Percentiles rank a stretch among this genome's conserved stretches.
phyloP scores from a whole-genome alignment of 2,888 invertebrate species.

The Pterobdella sp. region DNA sequence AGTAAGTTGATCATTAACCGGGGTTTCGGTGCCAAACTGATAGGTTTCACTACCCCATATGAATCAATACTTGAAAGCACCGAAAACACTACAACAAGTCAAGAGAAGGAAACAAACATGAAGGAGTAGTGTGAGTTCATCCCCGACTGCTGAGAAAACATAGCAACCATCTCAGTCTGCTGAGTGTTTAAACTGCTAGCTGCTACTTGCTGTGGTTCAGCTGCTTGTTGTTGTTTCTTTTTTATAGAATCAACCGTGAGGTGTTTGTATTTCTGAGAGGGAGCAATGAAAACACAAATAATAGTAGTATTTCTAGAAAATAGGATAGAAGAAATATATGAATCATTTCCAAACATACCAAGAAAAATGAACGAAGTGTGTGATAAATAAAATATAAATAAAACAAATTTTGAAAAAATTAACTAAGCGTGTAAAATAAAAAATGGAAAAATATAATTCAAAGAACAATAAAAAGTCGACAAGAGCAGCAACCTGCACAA shows the following conservation, averaged over 20 bases:
- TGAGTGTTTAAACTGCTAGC: neutral
- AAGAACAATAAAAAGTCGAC: neutral
- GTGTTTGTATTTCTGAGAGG: constrained; percentile 11
- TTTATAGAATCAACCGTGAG: neutral
- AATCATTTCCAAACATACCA: neutral
- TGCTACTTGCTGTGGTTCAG: neutral
- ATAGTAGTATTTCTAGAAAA: too few relatives aligned
- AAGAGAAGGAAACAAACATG: constrained; percentile 5
- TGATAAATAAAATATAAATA: neutral
- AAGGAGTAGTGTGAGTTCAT: constrained; percentile 17
- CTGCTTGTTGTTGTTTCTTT: neutral
- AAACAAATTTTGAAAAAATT: neutral
- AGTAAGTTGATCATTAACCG: too few relatives aligned
- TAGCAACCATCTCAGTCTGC: constrained; percentile 17
- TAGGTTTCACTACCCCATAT: too few relatives aligned
- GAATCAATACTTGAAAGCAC: too few relatives aligned
- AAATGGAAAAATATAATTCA: neutral
- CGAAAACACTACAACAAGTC: too few relatives aligned
- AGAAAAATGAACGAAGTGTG: neutral
- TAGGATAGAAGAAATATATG: neutral
- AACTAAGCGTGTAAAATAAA: neutral
- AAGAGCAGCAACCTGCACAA: neutral
- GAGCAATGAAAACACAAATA: too few relatives aligned
- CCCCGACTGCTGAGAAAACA: constrained; percentile 22
- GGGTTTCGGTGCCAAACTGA: too few relatives aligned